Conservation (phyloP, 2,113 vertebrate genomes). For the Copsychus sechellarum region DNA sequence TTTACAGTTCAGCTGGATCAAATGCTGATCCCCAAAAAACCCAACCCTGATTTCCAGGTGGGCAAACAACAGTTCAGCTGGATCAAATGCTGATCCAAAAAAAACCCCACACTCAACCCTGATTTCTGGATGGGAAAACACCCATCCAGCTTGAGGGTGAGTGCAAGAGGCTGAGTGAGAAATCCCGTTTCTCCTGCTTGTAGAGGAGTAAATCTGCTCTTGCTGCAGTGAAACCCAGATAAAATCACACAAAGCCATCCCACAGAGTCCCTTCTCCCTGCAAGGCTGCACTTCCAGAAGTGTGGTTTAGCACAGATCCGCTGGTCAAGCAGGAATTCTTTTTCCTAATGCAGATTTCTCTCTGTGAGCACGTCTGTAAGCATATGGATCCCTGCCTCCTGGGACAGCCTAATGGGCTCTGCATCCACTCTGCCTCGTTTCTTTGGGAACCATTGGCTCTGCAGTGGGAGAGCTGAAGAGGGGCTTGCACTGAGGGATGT, state of each 20-base stretch:
- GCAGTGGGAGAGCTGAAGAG: background rate
- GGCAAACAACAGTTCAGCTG: background rate
- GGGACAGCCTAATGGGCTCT: conserved; percentile 53
- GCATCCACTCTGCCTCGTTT: conserved; percentile 28
- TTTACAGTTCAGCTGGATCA: background rate
- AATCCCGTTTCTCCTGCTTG: background rate
- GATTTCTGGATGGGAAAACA: background rate
- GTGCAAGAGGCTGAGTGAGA: background rate
- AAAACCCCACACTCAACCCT: background rate
- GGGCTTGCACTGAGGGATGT: background rate
- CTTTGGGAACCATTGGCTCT: background rate
- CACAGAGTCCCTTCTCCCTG: background rate
- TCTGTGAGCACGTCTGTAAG: conserved; percentile 60
- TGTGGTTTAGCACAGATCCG: background rate
- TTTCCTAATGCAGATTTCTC: conserved; percentile 2
- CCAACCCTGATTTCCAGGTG: background rate
- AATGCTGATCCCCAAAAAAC: background rate
- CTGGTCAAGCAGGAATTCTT: background rate
- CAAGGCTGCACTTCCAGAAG: background rate
- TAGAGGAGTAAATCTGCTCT: background rate
- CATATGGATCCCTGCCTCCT: background rate
- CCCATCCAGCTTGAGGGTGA: background rate
- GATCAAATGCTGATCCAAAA: background rate
- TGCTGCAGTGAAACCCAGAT: background rate
- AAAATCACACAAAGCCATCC: background rate